phyloP scores from a whole-genome alignment of 2,113 vertebrate species.

The Meles meles region DNA sequence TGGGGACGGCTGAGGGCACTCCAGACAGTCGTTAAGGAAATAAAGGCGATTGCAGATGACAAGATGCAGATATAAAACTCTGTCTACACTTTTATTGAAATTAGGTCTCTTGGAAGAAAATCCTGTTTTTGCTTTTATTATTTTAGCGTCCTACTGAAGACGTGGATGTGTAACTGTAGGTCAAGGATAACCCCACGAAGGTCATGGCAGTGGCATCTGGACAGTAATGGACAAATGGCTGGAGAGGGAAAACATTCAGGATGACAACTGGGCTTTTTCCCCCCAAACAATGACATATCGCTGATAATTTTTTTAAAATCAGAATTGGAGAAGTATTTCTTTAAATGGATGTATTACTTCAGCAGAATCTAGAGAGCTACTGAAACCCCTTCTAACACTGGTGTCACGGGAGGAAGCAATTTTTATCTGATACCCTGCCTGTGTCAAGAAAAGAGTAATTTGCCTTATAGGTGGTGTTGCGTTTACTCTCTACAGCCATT shows the following conservation, averaged over 20 bases:
- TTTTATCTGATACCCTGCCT: background rate
- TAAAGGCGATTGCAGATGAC: background rate
- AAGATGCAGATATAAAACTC: background rate
- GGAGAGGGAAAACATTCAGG: background rate
- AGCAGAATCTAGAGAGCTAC: background rate
- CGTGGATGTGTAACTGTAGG: background rate
- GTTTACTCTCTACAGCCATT: background rate
- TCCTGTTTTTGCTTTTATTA: background rate
- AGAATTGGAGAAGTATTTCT: background rate
- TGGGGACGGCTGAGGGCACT: background rate
- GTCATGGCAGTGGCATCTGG: background rate
- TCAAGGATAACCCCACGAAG: background rate
- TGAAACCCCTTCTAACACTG: background rate
- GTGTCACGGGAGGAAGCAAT: background rate
- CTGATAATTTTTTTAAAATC: background rate
- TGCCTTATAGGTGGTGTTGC: background rate
- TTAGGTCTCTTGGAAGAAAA: background rate
- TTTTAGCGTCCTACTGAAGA: background rate
- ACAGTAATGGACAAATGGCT: accelerated
- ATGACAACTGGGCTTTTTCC: background rate
- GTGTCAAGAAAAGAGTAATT: background rate
- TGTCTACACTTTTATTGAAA: background rate
- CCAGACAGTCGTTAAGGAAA: background rate
- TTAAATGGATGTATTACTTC: background rate
- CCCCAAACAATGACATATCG: background rate